Evolutionary conservation across 2,888 invertebrate species (phyloP).

Genomic region (Zeuzera pyrina): DNA sequence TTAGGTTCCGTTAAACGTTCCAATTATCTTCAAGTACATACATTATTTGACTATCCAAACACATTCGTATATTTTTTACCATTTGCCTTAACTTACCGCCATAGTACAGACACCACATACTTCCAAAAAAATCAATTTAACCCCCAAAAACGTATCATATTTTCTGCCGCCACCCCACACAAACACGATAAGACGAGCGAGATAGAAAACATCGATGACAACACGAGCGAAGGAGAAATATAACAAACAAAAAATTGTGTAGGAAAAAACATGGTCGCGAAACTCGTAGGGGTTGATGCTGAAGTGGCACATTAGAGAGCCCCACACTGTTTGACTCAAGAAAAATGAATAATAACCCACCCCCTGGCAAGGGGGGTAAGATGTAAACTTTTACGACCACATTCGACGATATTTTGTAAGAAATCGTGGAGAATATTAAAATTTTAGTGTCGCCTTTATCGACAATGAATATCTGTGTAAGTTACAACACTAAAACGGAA

Average conservation of each 20-base stretch:
- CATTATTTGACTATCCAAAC: too few species aligned
- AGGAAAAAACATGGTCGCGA: constrained; percentile 69
- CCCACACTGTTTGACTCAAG: constrained; percentile 52
- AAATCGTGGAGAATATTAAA: constrained; percentile 32
- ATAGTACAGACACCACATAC: constrained; percentile 62
- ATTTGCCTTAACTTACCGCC: too few species aligned
- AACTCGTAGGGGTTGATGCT: constrained; percentile 61
- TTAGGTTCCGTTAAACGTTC: too few species aligned
- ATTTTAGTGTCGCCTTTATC: constrained; percentile 21
- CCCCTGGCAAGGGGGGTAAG: constrained; percentile 9
- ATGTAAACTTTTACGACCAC: constrained; percentile 25
- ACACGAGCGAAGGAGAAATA: constrained; percentile 24
- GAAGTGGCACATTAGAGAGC: constrained; percentile 64
- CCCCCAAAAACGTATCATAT: constrained; percentile 69
- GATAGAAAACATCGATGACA: constrained; percentile 20
- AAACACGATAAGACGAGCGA: constrained; percentile 39
- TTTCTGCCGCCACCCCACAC: constrained; percentile 62
- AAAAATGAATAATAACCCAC: constrained; percentile 65
- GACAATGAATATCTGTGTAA: too few species aligned
- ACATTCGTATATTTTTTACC: too few species aligned
- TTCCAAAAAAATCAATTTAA: constrained; percentile 68
- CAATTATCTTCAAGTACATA: too few species aligned
- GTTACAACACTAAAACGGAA: too few species aligned
- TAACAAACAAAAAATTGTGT: constrained; percentile 58
- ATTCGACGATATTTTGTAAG: constrained; percentile 45